Conservation (phyloP, 2,797 vertebrate species). For the Anisognathus igniventris region DNA sequence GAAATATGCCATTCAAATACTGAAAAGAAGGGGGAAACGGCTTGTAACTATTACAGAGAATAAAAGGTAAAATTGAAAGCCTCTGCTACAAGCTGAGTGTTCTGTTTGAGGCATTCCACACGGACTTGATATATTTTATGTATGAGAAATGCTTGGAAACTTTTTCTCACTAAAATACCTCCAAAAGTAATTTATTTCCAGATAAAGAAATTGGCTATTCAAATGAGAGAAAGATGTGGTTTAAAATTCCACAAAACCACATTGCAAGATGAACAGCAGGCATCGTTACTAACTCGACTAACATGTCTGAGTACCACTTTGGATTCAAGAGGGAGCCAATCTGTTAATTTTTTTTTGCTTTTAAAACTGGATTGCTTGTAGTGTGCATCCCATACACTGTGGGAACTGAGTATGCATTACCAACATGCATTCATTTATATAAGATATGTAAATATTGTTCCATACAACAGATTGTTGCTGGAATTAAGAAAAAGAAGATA, state of each 20-base stretch:
- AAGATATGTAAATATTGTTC: not conserved
- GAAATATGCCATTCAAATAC: constrained; percentile 60
- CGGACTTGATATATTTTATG: constrained; percentile 11
- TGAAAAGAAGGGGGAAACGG: not conserved
- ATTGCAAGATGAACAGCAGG: constrained; percentile 1
- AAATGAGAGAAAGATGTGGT: constrained; percentile 11
- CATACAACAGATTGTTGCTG: not conserved
- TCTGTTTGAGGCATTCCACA: not conserved
- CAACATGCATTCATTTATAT: not conserved
- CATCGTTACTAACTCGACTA: not conserved
- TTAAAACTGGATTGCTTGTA: not conserved
- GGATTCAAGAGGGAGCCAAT: not conserved
- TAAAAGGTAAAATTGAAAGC: constrained; percentile 36
- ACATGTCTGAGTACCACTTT: not conserved
- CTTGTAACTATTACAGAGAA: constrained; percentile 30
- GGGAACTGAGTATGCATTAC: not conserved
- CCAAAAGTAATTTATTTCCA: constrained; percentile 21
- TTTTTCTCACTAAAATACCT: not conserved
- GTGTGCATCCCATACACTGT: not conserved
- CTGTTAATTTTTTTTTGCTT: not conserved
- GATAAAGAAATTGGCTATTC: constrained; percentile 23
- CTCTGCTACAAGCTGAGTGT: not conserved
- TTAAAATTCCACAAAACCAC: constrained; percentile 9
- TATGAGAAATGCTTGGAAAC: constrained; percentile 14
- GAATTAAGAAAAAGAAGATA: not conserved